Conservation (phyloP, 2,888 invertebrate species). For the Leptinotarsa tumamoca region DNA sequence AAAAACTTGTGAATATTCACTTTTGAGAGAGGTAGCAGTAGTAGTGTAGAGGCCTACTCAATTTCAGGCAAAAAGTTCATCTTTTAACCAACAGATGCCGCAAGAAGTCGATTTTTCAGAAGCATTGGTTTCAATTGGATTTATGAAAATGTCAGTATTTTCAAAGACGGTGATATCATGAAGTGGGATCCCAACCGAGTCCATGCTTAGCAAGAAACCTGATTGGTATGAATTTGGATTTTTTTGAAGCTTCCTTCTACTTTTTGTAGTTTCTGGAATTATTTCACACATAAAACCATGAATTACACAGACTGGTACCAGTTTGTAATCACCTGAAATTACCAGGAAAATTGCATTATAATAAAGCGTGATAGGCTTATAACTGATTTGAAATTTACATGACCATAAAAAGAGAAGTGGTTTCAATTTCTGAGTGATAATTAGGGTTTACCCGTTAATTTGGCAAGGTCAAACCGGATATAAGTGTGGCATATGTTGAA, state of each 20-base stretch:
- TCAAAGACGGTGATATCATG: no score
- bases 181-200: no score
- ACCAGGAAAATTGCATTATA: slow-evolving; percentile 18
- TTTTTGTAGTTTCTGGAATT: background rate
- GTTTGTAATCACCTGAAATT: slow-evolving; percentile 8
- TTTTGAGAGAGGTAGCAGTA: no score
- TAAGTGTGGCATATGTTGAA: background rate
- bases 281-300: background rate
- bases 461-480: background rate
- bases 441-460: background rate
- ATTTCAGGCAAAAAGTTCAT: background rate
- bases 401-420: background rate
- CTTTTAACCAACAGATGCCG: slow-evolving; percentile 1
- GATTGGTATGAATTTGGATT: background rate
- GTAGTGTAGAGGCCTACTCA: background rate
- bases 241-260: background rate
- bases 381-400: background rate
- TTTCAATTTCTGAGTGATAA: background rate
- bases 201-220: no score
- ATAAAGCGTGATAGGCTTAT: background rate
- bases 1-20: no score
- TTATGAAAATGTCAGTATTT: no score
- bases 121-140: background rate
- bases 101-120: background rate
- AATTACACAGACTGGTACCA: slow-evolving; percentile 7